Evolutionary conservation across 2,888 invertebrate genomes (phyloP).

Genomic region (Halocaridina rubra): DNA sequence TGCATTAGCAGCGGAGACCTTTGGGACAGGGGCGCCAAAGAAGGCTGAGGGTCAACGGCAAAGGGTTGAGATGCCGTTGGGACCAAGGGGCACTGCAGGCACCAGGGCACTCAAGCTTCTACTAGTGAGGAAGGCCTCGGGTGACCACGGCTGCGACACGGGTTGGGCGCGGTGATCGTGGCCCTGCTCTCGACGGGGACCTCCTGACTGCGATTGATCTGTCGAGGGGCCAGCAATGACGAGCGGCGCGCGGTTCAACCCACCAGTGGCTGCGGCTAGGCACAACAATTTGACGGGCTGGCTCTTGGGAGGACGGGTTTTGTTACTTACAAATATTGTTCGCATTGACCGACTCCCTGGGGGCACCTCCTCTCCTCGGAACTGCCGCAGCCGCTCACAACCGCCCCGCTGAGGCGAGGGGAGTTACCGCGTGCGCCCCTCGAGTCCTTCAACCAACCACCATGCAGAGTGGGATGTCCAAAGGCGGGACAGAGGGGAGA

Average conservation of each 20-base stretch:
- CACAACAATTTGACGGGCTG: conserved; percentile 63
- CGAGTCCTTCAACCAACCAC: conserved; percentile 34
- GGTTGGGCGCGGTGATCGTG: conserved; percentile 22
- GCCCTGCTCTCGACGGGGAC: conserved; percentile 48
- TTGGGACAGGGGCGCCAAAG: not conserved
- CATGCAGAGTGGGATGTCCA: conserved; percentile 11
- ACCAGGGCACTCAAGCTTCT: not conserved
- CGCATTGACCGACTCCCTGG: conserved; percentile 57
- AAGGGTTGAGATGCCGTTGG: conserved; percentile 8
- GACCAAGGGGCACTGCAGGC: conserved; percentile 34
- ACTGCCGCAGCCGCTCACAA: conserved; percentile 50
- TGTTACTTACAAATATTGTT: conserved; percentile 64
- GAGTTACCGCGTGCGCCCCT: conserved; percentile 51
- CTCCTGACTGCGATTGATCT: conserved; percentile 62
- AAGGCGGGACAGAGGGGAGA: conserved; percentile 5
- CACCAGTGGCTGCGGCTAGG: conserved; percentile 61
- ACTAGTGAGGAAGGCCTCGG: not conserved
- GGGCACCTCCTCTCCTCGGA: conserved; percentile 56
- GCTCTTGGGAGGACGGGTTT: conserved; percentile 63
- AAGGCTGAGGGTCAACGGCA: conserved; percentile 6
- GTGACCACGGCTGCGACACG: conserved; percentile 14
- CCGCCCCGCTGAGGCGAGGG: conserved; percentile 51
- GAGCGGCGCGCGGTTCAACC: conserved; percentile 48
- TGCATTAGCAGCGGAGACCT: conserved; percentile 3
- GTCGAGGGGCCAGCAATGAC: conserved; percentile 59